Conservation (phyloP, 1,140 invertebrate species). For the Amphibalanus amphitrite region DNA sequence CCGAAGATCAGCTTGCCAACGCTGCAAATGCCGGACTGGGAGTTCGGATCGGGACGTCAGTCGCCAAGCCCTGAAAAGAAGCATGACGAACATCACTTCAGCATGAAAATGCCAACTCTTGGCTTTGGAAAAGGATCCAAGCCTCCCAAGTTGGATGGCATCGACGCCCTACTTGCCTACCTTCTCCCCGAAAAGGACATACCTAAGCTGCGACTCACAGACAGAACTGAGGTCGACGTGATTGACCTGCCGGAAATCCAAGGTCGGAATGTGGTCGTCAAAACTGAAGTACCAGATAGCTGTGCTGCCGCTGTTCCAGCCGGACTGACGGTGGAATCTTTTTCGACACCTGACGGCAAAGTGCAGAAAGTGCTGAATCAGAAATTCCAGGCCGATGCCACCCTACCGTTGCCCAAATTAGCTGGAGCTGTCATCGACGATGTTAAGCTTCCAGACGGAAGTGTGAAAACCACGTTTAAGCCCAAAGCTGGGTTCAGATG, state of each 20-base stretch:
- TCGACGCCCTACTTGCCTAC: neutral
- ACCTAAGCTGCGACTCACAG: neutral
- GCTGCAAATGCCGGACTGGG: neutral
- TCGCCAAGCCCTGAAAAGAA: neutral
- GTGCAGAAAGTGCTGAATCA: neutral
- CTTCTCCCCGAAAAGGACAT: neutral
- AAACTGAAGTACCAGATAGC: neutral
- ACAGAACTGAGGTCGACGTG: neutral
- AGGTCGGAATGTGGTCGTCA: neutral
- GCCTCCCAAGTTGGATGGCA: neutral
- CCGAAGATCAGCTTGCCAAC: neutral
- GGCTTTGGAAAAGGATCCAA: neutral
- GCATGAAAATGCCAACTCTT: neutral
- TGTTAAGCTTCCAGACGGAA: neutral
- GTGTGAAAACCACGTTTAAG: neutral
- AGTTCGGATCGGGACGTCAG: neutral
- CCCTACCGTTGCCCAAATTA: neutral
- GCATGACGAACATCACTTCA: neutral
- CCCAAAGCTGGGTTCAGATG: neutral
- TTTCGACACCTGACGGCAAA: neutral
- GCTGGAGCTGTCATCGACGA: neutral
- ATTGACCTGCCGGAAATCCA: neutral
- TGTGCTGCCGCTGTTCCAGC: neutral
- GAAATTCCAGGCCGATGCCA: neutral
- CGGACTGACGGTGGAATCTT: neutral